phyloP scores from a whole-genome alignment of 1,140 invertebrate species.

The Lutraria rhynchaena region DNA sequence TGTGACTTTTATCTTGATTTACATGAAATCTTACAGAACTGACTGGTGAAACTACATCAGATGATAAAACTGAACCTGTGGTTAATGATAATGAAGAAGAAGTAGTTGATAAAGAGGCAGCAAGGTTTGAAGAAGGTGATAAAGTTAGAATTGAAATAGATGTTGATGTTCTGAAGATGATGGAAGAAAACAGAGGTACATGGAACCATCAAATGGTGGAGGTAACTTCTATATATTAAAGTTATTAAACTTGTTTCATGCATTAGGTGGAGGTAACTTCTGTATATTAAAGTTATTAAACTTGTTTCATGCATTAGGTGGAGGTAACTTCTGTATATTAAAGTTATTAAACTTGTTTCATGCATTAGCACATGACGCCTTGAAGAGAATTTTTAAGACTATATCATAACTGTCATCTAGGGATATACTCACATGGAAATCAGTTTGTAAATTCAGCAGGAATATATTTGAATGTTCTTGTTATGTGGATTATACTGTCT shows the following conservation, averaged over 20 bases:
- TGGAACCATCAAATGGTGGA: slow-evolving; percentile 44
- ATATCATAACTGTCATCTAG: no score
- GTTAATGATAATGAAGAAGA: background rate
- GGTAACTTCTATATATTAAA: slow-evolving; percentile 18
- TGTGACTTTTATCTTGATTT: no score
- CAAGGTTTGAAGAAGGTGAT: slow-evolving; percentile 21
- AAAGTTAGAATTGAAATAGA: slow-evolving; percentile 52
- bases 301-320: no score
- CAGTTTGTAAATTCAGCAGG: no score
- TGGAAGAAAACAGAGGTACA: slow-evolving; percentile 20
- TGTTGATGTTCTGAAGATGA: slow-evolving; percentile 36
- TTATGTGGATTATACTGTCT: no score
- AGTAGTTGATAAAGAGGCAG: background rate
- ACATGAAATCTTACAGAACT: no score
- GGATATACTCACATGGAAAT: no score
- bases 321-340: background rate
- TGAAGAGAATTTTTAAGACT: no score
- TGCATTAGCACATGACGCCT: no score
- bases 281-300: background rate
- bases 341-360: no score
- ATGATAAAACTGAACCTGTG: background rate
- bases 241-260: no score
- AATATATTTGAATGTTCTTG: no score
- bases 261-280: background rate
- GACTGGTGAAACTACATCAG: background rate